These are phyloP conservation scores for Streptopelia turtur DNA, from an alignment of 2,797 vertebrate species.

Conservation along the genomic window DNA sequence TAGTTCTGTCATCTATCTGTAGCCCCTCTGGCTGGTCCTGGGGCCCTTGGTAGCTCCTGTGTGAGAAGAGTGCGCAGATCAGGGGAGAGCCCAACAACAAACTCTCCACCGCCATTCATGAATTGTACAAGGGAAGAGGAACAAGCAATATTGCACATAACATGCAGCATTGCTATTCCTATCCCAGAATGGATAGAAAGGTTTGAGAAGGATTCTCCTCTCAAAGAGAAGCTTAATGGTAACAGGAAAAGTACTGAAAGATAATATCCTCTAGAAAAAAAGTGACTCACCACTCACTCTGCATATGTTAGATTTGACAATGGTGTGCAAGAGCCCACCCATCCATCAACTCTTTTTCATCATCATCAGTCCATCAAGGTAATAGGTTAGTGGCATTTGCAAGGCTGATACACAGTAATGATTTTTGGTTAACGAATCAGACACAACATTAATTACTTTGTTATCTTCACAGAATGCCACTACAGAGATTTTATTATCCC, in stretches of 20 bases:
- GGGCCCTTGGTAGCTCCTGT: fast-evolving
- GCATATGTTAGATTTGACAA: background rate
- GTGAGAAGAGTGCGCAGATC: background rate
- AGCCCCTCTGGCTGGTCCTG: fast-evolving
- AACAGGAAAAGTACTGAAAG: background rate
- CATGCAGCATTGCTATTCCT: background rate
- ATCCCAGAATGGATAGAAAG: background rate
- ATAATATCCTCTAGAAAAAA: background rate
- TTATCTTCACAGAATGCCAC: background rate
- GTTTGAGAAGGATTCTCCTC: background rate
- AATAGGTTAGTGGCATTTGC: background rate
- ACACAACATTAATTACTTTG: conserved; percentile 18
- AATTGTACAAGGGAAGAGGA: background rate
- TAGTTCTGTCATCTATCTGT: background rate
- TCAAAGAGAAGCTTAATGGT: background rate
- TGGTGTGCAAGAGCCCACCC: background rate
- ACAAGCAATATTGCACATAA: background rate
- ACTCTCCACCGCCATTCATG: background rate
- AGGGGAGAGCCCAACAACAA: background rate
- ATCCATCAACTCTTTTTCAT: background rate
- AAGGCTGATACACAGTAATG: background rate
- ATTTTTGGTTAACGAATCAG: background rate
- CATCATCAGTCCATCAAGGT: background rate
- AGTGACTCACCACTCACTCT: background rate
- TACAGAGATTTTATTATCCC: conserved; percentile 11